These are phyloP conservation scores for Sciurus carolinensis DNA, from an alignment of 2,797 vertebrate genomes.

Conservation along the genomic window DNA sequence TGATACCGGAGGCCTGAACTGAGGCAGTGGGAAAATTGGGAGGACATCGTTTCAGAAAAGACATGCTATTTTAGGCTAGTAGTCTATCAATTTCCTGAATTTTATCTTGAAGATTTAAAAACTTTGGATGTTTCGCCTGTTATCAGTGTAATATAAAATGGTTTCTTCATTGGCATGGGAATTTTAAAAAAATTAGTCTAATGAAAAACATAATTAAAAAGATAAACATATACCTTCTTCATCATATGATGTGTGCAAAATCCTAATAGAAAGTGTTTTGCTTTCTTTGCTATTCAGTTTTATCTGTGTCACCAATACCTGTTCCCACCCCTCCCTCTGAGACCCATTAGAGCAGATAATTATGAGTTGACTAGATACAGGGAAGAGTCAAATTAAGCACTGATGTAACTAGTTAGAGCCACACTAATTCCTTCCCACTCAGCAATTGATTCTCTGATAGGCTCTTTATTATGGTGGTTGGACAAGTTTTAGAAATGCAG, in stretches of 20 bases:
- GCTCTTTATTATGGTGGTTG: slow-evolving; percentile 34
- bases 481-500: slow-evolving; percentile 45
- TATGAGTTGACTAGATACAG: not conserved
- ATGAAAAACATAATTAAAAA: slow-evolving; percentile 69
- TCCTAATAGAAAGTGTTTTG: slow-evolving; percentile 40
- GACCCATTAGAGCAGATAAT: slow-evolving; percentile 71
- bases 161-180: not conserved
- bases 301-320: not conserved
- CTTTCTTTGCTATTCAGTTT: not conserved
- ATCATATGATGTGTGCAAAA: slow-evolving; percentile 18
- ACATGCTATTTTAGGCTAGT: not conserved
- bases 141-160: not conserved
- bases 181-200: slow-evolving; percentile 39
- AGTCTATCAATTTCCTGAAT: not conserved
- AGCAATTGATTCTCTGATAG: slow-evolving; percentile 64
- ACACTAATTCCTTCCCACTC: slow-evolving; percentile 46
- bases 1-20: not conserved
- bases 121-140: not conserved
- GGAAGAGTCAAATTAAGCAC: slow-evolving; percentile 52
- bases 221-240: slow-evolving; percentile 63
- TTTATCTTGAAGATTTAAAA: slow-evolving; percentile 42
- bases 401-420: slow-evolving; percentile 50
- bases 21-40: not conserved
- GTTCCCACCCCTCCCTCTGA: slow-evolving; percentile 57
- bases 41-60: not conserved